A percentile compares a stretch with the other conserved stretches of the same genome.
These are phyloP conservation scores for Pteropus rufus DNA, from an alignment of 2,797 vertebrate species.

Conservation along the genomic window DNA sequence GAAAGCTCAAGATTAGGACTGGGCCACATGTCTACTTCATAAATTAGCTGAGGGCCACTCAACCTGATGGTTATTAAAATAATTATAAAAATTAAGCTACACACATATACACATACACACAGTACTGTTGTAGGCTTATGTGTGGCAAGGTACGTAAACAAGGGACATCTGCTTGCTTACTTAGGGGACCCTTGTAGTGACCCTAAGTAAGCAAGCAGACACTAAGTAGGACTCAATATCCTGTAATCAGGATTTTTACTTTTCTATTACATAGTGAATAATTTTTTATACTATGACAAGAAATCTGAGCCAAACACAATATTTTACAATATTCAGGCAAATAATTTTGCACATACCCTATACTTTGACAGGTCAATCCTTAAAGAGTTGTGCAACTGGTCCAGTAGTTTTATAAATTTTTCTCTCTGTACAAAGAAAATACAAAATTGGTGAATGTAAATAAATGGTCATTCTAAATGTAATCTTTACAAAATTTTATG, in stretches of 20 bases:
- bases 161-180: not conserved
- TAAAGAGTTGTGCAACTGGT: slow-evolving; percentile 98
- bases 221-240: not conserved
- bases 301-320: not conserved
- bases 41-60: not conserved
- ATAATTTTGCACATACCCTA: slow-evolving; percentile 86
- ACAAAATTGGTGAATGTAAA: slow-evolving; percentile 47
- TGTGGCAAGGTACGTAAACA: not conserved
- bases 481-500: not conserved
- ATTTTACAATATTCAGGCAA: not conserved
- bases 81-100: not conserved
- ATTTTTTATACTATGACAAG: not conserved
- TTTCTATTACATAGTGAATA: not conserved
- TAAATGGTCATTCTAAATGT: not conserved
- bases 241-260: not conserved
- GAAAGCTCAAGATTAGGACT: not conserved
- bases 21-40: not conserved
- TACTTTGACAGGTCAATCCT: slow-evolving; percentile 99
- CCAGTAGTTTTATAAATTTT: slow-evolving; percentile 97
- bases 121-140: not conserved
- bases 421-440: slow-evolving; percentile 90
- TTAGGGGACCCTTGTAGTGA: not conserved
- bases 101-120: not conserved
- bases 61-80: not conserved
- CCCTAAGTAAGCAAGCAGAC: too few relatives aligned